These are phyloP conservation scores for Calycopis cecrops DNA, from an alignment of 1,140 invertebrate genomes.

Conservation along the genomic window DNA sequence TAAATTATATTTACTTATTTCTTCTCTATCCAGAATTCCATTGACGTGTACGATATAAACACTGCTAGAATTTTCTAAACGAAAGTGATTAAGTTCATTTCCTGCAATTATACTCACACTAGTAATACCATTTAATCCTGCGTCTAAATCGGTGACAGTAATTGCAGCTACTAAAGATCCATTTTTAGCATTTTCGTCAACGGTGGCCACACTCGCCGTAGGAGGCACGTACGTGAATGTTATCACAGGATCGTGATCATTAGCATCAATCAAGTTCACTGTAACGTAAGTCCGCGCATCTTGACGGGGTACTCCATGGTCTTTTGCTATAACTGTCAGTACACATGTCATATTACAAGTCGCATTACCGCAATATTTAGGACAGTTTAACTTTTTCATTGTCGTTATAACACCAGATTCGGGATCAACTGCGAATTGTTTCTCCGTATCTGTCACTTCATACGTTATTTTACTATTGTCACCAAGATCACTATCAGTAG, in stretches of 20 bases:
- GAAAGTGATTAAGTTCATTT: slow-evolving; percentile 93
- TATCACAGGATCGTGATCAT: slow-evolving; percentile 96
- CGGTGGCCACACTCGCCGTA: slow-evolving; percentile 88
- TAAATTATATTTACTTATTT: slow-evolving; percentile 93
- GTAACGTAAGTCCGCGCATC: slow-evolving; percentile 96
- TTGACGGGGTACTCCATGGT: slow-evolving; percentile 92
- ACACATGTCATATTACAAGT: slow-evolving; percentile 92
- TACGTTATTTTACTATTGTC: slow-evolving; percentile 95
- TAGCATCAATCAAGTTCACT: slow-evolving; percentile 93
- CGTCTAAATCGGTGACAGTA: slow-evolving; percentile 93
- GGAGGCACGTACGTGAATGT: slow-evolving; percentile 92
- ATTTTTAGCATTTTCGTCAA: slow-evolving; percentile 94
- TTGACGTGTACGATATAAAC: slow-evolving; percentile 95
- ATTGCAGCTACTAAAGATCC: slow-evolving; percentile 94
- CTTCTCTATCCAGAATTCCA: slow-evolving; percentile 93
- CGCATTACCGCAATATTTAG: slow-evolving; percentile 76
- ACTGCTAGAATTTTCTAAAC: slow-evolving; percentile 86
- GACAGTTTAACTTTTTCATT: slow-evolving; percentile 86
- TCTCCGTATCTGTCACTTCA: slow-evolving; percentile 88
- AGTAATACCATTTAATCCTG: slow-evolving; percentile 92
- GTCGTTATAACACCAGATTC: slow-evolving; percentile 91
- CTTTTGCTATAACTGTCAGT: slow-evolving; percentile 94
- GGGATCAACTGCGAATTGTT: slow-evolving; percentile 91
- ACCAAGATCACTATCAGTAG: slow-evolving; percentile 92
- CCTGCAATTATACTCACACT: slow-evolving; percentile 88